A percentile compares a stretch with the other conserved stretches of the same genome.
phyloP scores from a whole-genome alignment of 37 sponge, comb jelly and placozoan genomes.

The Amphimedon queenslandica region DNA sequence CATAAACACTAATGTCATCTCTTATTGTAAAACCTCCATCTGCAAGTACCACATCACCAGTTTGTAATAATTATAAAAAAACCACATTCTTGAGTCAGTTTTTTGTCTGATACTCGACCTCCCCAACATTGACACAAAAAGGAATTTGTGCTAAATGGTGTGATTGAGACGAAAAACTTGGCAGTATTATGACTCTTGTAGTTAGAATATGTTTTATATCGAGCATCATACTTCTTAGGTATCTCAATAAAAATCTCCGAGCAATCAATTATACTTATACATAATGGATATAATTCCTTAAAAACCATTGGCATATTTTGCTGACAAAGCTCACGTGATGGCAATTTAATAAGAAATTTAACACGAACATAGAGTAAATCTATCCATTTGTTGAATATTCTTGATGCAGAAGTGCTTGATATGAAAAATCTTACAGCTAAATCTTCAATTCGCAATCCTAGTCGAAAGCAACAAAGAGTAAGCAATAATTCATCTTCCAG shows the following conservation, averaged over 20 bases:
- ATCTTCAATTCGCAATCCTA: neutral
- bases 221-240: slow-evolving; percentile 10
- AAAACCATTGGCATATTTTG: slow-evolving; percentile 17
- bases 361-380: slow-evolving; percentile 9
- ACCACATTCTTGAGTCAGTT: slow-evolving; percentile 5
- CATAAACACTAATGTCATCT: slow-evolving; percentile 12
- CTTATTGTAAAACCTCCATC: slow-evolving; percentile 27
- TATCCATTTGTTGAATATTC: slow-evolving; percentile 18
- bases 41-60: slow-evolving; percentile 15
- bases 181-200: slow-evolving; percentile 30
- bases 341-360: slow-evolving; percentile 3
- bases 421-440: slow-evolving; percentile 8
- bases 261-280: slow-evolving; percentile 26
- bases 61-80: slow-evolving; percentile 1
- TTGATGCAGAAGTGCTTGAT: neutral
- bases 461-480: neutral
- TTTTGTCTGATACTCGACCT: slow-evolving; percentile 16
- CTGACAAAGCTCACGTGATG: neutral
- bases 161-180: slow-evolving; percentile 36
- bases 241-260: slow-evolving; percentile 29
- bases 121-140: slow-evolving; percentile 32
- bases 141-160: slow-evolving; percentile 20
- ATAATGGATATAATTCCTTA: slow-evolving; percentile 4
- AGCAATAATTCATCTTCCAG: slow-evolving; percentile 14
- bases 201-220: slow-evolving; percentile 27